Percentiles rank a stretch among this genome's conserved stretches.
These are phyloP conservation scores for Euwallacea similis DNA, from an alignment of 1,140 invertebrate genomes.

Conservation along the genomic window DNA sequence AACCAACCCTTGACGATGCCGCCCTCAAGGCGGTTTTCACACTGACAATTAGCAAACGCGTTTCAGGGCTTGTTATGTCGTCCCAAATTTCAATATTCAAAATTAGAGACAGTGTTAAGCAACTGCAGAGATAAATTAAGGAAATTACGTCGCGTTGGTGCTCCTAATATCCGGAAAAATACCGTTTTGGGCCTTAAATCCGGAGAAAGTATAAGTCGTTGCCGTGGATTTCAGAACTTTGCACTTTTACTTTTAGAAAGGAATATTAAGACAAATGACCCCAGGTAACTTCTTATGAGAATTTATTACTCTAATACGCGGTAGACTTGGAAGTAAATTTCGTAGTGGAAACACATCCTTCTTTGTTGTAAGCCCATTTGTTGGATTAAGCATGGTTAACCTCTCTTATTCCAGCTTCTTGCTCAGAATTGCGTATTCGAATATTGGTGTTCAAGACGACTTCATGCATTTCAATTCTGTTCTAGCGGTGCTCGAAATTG, in stretches of 20 bases:
- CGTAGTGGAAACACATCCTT: slow-evolving; percentile 36
- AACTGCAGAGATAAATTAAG: too few relatives aligned
- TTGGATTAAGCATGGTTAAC: slow-evolving; percentile 33
- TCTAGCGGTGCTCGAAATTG: too few relatives aligned
- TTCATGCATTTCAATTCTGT: too few relatives aligned
- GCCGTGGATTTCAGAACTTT: slow-evolving; percentile 22
- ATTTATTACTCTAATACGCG: slow-evolving; percentile 40
- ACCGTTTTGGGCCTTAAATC: neutral
- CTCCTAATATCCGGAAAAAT: neutral
- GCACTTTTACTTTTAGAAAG: slow-evolving; percentile 36
- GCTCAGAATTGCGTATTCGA: too few relatives aligned
- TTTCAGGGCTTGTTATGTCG: slow-evolving; percentile 12
- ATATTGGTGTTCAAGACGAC: too few relatives aligned
- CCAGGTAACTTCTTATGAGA: slow-evolving; percentile 38
- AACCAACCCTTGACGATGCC: slow-evolving; percentile 3
- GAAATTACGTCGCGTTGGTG: too few relatives aligned
- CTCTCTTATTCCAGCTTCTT: slow-evolving; percentile 7
- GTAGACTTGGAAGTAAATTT: slow-evolving; percentile 36
- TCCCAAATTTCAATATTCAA: neutral
- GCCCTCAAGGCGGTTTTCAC: slow-evolving; percentile 15
- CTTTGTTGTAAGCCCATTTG: slow-evolving; percentile 34
- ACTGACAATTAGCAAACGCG: slow-evolving; percentile 18
- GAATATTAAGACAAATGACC: slow-evolving; percentile 38
- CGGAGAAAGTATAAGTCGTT: neutral
- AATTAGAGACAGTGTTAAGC: too few relatives aligned